Base-by-base conservation (phyloP, 2,113 vertebrate species). In the Cichladusa arquata region DNA sequence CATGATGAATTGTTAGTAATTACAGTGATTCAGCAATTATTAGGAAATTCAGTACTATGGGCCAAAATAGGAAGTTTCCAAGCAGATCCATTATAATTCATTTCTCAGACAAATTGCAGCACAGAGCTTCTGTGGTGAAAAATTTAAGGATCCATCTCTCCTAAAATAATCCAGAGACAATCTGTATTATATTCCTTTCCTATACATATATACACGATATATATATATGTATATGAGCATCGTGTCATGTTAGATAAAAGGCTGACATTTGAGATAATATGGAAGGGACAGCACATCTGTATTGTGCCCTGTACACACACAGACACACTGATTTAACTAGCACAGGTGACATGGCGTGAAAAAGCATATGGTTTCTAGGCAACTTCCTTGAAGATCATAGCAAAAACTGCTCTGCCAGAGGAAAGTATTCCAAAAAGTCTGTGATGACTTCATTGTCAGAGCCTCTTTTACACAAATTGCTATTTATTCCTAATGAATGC, bases 361-460 rank as follows among this genome's bases (percentile, higher is more conserved):
- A 81, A 93, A 72, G 53, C 1, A 1, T 31, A 72, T 0, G 0
- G 70, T 90, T 94, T 94, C 81, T 57, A 95, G 54, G 87, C 78
- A 93, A 72, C 81, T 87, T 76, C 36, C 61, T 77, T 72, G 51
- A 88, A 95, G 72, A 89, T 4, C 18, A 76, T 36, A 65, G 73
- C 40, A 91, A 81, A 85, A 90, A 50, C 48, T 87, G 67, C 33
- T 72, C 45, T 94, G 58, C 70, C 56, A 47, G 36, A 70, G 61
- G 34, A 87, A 69, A 72, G 42, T 57, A 80, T 74, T 92, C 31
- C 42, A 88, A 62, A 82, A 87, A 54, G 50, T 42, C 67, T 33
- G 44, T 76, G 61, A 65, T 69, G 76, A 89, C 77, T 90, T 97
- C 45, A 47, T 44, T 90, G 62, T 72, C 81, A 94, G 53, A 92